Evolutionary conservation across 2,888 invertebrate genomes (phyloP).

Genomic region (Kryphioiulus occultus): DNA sequence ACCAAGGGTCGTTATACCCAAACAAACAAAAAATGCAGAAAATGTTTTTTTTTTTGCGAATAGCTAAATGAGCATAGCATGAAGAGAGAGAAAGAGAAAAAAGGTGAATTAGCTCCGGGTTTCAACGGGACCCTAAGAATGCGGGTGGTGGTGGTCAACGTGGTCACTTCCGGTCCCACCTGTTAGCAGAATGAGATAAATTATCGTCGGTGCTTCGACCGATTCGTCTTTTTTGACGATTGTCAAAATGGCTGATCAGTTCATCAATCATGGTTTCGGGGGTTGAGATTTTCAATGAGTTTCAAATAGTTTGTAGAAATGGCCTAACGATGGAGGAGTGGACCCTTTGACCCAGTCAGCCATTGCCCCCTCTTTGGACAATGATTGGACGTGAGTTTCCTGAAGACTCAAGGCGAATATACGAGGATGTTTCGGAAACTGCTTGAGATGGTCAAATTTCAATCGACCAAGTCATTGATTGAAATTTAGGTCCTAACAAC

Average conservation of each 20-base stretch:
- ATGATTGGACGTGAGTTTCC: neutral
- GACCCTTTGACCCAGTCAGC: conserved; percentile 9
- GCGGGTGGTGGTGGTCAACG: neutral
- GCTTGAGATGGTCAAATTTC: too few relatives aligned
- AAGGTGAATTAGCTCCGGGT: neutral
- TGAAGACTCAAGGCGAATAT: neutral
- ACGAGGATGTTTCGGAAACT: too few relatives aligned
- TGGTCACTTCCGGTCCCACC: neutral
- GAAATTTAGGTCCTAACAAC: too few relatives aligned
- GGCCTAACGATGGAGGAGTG: neutral
- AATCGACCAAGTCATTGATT: too few relatives aligned
- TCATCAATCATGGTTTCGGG: neutral
- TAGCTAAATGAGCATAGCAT: neutral
- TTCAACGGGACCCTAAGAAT: neutral
- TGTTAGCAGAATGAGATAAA: neutral
- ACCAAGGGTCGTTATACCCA: neutral
- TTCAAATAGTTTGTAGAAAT: neutral
- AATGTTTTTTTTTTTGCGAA: neutral
- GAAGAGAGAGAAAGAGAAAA: neutral
- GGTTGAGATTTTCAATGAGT: neutral
- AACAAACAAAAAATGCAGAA: neutral
- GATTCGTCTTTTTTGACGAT: neutral
- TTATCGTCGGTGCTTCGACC: neutral
- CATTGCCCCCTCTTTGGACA: neutral
- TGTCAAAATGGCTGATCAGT: neutral